These are phyloP conservation scores for Spicauda simplicius DNA, from an alignment of 2,888 invertebrate species.

Conservation along the genomic window DNA sequence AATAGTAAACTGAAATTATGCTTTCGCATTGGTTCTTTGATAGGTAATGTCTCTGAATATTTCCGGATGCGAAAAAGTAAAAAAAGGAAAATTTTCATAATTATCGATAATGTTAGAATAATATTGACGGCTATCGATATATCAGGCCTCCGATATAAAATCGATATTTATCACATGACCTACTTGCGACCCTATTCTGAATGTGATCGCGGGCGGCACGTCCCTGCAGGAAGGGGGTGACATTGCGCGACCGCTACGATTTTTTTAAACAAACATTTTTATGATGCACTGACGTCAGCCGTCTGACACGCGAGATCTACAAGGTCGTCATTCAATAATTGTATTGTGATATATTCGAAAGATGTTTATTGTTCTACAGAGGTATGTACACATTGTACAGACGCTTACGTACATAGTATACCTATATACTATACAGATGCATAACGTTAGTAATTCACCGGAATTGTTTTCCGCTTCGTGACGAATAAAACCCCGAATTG, in stretches of 20 bases:
- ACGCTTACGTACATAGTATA: neutral
- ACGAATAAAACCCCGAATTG: neutral
- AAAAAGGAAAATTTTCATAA: no score
- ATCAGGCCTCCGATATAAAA: no score
- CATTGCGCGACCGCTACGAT: slow-evolving; percentile 73
- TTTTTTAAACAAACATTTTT: slow-evolving; percentile 67
- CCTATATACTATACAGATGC: neutral
- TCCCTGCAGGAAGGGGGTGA: slow-evolving; percentile 77
- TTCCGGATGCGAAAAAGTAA: no score
- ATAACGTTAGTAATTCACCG: neutral
- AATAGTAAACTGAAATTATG: no score
- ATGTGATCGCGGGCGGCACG: slow-evolving; percentile 53
- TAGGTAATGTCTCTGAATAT: no score
- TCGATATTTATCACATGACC: no score
- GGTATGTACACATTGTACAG: slow-evolving; percentile 1
- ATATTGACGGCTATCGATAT: no score
- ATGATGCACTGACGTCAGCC: slow-evolving; percentile 70
- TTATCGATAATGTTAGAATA: no score
- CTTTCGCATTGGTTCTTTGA: no score
- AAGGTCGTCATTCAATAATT: slow-evolving; percentile 60
- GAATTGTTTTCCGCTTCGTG: neutral
- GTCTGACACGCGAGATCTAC: slow-evolving; percentile 48
- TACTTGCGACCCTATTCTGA: slow-evolving; percentile 39
- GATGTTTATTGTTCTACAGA: slow-evolving; percentile 9
- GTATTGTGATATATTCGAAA: slow-evolving; percentile 26